Evolutionary conservation across 2,888 invertebrate genomes (phyloP).

Genomic region (Uloborus plumipes): DNA sequence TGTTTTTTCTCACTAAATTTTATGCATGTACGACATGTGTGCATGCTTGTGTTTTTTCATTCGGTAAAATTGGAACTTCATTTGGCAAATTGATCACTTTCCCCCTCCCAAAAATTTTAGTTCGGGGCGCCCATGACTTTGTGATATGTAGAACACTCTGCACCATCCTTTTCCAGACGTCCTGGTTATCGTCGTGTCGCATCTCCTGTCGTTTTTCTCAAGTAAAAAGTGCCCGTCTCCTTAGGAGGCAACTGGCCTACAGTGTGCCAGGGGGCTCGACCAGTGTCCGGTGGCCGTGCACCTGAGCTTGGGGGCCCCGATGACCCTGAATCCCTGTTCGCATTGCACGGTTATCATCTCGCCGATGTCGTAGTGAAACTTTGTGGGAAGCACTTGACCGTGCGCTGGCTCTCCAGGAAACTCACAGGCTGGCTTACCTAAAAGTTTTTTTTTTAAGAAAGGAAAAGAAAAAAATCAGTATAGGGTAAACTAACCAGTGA

Average conservation of each 20-base stretch:
- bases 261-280: slow-evolving; percentile 77
- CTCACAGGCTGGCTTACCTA: slow-evolving; percentile 81
- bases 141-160: no score
- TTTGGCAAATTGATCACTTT: no score
- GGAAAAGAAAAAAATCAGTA: no score
- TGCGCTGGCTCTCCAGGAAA: slow-evolving; percentile 82
- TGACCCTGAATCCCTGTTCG: slow-evolving; percentile 76
- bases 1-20: no score
- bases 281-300: slow-evolving; percentile 80
- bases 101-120: no score
- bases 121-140: no score
- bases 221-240: slow-evolving; percentile 68
- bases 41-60: no score
- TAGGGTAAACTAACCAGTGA: no score
- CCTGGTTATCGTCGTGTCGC: slow-evolving; percentile 68
- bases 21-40: no score
- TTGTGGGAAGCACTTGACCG: slow-evolving; percentile 79
- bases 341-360: slow-evolving; percentile 80
- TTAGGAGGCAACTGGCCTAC: slow-evolving; percentile 39
- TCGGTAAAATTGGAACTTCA: no score
- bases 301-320: slow-evolving; percentile 74
- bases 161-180: no score
- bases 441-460: background rate
- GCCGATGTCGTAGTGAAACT: slow-evolving; percentile 82
- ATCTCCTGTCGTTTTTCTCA: slow-evolving; percentile 68